Conservation (phyloP, 2,113 vertebrate genomes). For the Archocentrus centrarchus region DNA sequence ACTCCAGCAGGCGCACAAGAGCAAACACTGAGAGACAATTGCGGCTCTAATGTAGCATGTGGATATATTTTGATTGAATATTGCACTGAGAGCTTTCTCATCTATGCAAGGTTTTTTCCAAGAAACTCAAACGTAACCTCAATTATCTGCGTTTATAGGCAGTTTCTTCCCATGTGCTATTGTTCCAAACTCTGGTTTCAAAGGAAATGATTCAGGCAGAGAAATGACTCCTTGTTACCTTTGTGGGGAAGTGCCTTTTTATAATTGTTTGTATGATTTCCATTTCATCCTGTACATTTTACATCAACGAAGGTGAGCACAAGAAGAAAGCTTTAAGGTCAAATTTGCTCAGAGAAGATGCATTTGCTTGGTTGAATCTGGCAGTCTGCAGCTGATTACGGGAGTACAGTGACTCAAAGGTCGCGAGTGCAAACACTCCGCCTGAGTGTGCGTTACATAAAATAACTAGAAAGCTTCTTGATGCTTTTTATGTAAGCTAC, state of each 20-base stretch:
- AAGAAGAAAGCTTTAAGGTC: not conserved
- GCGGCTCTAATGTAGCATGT: not conserved
- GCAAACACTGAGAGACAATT: not conserved
- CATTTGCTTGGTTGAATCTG: not conserved
- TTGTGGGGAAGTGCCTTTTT: not conserved
- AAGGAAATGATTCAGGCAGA: not conserved
- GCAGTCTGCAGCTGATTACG: accelerated
- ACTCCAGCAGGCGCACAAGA: not conserved
- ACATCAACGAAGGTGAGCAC: accelerated
- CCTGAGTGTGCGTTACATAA: not conserved
- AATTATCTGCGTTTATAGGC: not conserved
- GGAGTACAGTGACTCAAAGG: not conserved
- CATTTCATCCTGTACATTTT: not conserved
- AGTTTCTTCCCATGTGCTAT: not conserved
- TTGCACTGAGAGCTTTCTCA: not conserved
- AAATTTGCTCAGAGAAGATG: not conserved
- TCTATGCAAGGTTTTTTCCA: not conserved
- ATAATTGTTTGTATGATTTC: not conserved
- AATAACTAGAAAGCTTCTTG: not conserved
- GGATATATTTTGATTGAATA: not conserved
- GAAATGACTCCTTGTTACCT: not conserved
- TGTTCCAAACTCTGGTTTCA: not conserved
- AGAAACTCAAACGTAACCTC: not conserved
- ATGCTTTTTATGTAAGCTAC: not conserved
- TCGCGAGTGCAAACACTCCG: not conserved